Base-by-base conservation (phyloP, 92 coral and sea anemone genomes). In the Muricea muricata region DNA sequence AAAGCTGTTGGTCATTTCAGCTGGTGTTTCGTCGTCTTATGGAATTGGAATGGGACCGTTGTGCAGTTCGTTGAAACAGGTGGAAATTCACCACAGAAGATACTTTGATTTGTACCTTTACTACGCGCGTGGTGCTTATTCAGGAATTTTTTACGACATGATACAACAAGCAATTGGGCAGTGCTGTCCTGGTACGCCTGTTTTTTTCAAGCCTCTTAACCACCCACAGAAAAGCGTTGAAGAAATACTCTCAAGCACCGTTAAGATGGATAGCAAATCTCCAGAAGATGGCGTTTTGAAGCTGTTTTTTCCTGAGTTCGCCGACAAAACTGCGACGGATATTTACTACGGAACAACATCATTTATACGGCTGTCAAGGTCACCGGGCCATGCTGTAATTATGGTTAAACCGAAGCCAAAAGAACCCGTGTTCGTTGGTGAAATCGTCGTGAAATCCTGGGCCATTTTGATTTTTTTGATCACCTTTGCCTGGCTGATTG, bases 401-500 rank as follows among this genome's bases (percentile, higher is more conserved):
- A 70, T 70, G 76, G 55, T 70, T 21, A 70, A 37, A 26, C 48
- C 55, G 7, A 33, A 37, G 20, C 48, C 55, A 17, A 70, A 37
- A 42, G 55, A 37, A 20, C 76, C 76, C 29, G 76, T 70, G 48
- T 70, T 70, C 20, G 54, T 70, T 34, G 76, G 76, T 1, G 76
- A 70, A 18, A 70, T 70, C 23, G 13, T 70, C 26, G 55, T 70
- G 50, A 70, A 70, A 70, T 70, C 76, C 0, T 70, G 76, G 76
- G 76, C 76, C 55, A 70, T 70, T 42, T 37, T 70, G 76, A 70
- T 70, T 39, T 70, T 70, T 70, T 6, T 70, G 32, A 32, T 70
- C 50, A 39, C 55, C 17, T 70, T 70, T 32, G 76, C 76, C 6
- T 70, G 76, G 76, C 20, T 70, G 4, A 32, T 70, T 30, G 76